Evolutionary conservation across 2,113 vertebrate species (phyloP).

Genomic region (Phyllostomus discolor): DNA sequence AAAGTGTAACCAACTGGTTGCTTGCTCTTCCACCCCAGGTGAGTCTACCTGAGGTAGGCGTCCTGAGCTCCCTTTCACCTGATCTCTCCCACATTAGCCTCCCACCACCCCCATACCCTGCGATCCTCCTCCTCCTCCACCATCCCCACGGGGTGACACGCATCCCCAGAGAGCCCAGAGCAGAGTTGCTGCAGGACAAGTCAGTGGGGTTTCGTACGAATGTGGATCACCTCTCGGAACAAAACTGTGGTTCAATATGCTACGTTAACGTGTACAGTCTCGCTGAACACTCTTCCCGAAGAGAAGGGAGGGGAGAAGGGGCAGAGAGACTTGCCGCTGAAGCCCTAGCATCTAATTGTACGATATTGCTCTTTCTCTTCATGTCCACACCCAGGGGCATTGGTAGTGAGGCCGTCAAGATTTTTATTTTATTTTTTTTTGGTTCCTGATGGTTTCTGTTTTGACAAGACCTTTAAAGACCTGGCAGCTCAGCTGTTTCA

Average conservation of each 20-base stretch:
- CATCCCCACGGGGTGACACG: rapidly evolving
- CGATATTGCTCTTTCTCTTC: background rate
- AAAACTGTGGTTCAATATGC: background rate
- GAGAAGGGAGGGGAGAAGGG: background rate
- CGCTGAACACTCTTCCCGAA: background rate
- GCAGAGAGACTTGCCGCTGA: rapidly evolving
- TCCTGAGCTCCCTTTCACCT: background rate
- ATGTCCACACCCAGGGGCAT: background rate
- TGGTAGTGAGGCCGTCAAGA: background rate
- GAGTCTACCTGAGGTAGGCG: too few species aligned
- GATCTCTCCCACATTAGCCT: background rate
- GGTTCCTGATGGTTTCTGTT: conserved; percentile 33
- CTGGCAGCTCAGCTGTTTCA: conserved; percentile 23
- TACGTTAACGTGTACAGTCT: background rate
- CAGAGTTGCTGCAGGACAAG: background rate
- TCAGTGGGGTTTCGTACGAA: background rate
- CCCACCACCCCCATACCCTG: rapidly evolving
- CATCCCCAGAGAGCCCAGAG: background rate
- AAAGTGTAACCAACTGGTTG: background rate
- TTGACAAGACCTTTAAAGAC: conserved; percentile 49
- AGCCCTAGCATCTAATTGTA: background rate
- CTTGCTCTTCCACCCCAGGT: background rate
- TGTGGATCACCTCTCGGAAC: background rate
- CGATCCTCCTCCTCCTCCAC: background rate
- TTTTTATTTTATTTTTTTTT: background rate